Evolutionary conservation across 1,140 invertebrate species (phyloP).

Genomic region (Scaptomyza graminum): DNA sequence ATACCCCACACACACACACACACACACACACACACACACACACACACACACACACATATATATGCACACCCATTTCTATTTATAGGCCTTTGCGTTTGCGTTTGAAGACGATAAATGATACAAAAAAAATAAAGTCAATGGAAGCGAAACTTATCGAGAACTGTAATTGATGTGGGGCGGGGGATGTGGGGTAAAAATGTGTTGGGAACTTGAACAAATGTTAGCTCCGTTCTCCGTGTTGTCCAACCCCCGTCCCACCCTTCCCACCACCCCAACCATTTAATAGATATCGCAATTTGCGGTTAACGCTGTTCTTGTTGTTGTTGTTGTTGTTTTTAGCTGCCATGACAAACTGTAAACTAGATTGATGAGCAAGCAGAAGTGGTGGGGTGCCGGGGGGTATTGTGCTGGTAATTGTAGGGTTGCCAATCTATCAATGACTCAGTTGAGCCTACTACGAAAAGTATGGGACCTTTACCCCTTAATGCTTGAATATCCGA

Average conservation of each 20-base stretch:
- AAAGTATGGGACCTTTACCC: no score
- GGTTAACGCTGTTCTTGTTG: not conserved
- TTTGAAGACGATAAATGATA: conserved; percentile 16
- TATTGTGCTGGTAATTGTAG: not conserved
- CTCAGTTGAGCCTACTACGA: conserved; percentile 21
- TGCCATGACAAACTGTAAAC: conserved; percentile 23
- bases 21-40: not conserved
- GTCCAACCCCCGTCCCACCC: no score
- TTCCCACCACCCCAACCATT: not conserved
- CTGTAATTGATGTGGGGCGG: conserved; percentile 27
- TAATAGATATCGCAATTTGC: conserved; percentile 29
- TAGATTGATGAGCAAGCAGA: not conserved
- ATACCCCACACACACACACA: not conserved
- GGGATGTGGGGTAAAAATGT: conserved; percentile 24
- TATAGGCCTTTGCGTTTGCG: conserved; percentile 27
- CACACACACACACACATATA: not conserved
- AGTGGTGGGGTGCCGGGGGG: not conserved
- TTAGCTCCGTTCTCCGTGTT: no score
- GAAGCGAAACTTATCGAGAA: conserved; percentile 33
- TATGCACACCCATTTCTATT: conserved; percentile 23
- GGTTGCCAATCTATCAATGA: conserved; percentile 1
- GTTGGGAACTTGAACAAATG: conserved; percentile 47
- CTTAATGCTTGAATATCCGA: no score
- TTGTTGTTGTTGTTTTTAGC: conserved; percentile 8
- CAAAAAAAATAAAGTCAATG: conserved; percentile 21